Evolutionary conservation across 2,113 vertebrate genomes (phyloP).

Genomic region (Plotosus lineatus): DNA sequence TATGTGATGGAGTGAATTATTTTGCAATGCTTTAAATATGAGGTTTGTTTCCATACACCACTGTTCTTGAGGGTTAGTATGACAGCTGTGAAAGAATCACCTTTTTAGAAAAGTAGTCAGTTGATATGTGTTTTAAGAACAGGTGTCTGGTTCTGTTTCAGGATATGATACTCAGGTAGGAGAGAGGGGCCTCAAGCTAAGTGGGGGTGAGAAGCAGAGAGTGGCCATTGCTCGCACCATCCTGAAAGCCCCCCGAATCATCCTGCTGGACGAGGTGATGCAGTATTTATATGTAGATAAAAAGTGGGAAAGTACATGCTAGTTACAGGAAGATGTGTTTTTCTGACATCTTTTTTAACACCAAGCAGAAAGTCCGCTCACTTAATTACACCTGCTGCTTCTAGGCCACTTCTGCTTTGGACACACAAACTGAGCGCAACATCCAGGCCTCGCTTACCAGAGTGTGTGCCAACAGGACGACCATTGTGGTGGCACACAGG

Average conservation of each 20-base stretch:
- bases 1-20: too few relatives aligned
- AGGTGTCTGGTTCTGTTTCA: constrained; percentile 50
- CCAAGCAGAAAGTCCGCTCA: neutral
- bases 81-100: neutral
- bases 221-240: constrained; percentile 89
- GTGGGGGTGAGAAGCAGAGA: constrained; percentile 88
- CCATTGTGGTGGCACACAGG: constrained; percentile 88
- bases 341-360: neutral
- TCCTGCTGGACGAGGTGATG: constrained; percentile 84
- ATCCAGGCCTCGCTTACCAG: constrained; percentile 86
- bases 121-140: neutral
- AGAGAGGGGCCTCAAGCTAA: constrained; percentile 87
- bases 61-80: too few relatives aligned
- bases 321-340: neutral
- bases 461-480: constrained; percentile 82
- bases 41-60: too few relatives aligned
- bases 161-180: constrained; percentile 87
- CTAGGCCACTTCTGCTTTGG: constrained; percentile 86
- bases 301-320: neutral
- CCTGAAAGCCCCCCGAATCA: constrained; percentile 82
- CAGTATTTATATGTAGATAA: neutral
- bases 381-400: neutral
- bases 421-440: constrained; percentile 86
- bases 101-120: neutral
- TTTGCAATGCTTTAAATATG: too few relatives aligned